Conservation (phyloP, 1,140 invertebrate species). For the Sipha flava region DNA sequence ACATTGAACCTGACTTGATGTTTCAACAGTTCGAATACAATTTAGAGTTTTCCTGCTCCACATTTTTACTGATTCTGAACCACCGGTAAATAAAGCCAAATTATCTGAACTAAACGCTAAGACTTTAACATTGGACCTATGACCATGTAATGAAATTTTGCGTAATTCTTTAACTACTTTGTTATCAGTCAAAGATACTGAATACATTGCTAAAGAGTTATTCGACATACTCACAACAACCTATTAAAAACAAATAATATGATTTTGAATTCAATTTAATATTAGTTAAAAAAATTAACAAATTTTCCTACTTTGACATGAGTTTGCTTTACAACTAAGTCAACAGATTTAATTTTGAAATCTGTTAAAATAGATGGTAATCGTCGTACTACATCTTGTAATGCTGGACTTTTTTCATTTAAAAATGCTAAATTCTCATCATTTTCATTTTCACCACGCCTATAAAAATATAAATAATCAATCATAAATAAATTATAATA, state of each 20-base stretch:
- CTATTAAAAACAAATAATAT: constrained; percentile 39
- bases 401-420: constrained; percentile 34
- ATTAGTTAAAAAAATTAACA: not conserved
- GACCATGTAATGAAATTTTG: constrained; percentile 59
- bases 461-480: not conserved
- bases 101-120: constrained; percentile 87
- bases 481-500: not conserved
- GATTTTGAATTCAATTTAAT: constrained; percentile 9
- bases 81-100: constrained; percentile 72
- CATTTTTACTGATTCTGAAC: constrained; percentile 78
- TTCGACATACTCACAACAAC: constrained; percentile 53
- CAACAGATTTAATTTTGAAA: constrained; percentile 61
- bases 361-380: constrained; percentile 56
- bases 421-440: not conserved
- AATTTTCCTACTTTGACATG: not conserved
- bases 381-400: constrained; percentile 67
- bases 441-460: not conserved
- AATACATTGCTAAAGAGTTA: constrained; percentile 61
- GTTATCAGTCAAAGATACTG: constrained; percentile 47
- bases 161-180: constrained; percentile 49
- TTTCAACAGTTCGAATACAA: constrained; percentile 71
- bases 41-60: constrained; percentile 80
- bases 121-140: constrained; percentile 78
- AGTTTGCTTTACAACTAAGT: constrained; percentile 50
- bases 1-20: constrained; percentile 56